phyloP scores from a whole-genome alignment of 2,113 vertebrate genomes.

The Copsychus sechellarum region DNA sequence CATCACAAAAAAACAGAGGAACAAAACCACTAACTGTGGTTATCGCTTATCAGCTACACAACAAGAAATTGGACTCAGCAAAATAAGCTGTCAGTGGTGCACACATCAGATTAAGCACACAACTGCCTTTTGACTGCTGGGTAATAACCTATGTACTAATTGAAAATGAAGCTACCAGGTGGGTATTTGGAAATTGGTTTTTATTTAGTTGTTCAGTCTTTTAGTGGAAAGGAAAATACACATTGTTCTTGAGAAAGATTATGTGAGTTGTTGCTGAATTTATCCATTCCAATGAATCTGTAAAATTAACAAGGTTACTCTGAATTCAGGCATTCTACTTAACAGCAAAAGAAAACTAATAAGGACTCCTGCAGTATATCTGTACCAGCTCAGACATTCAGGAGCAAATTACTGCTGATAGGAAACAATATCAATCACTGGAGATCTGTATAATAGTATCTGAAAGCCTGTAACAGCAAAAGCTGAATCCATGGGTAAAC shows the following conservation, averaged over 20 bases:
- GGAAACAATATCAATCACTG: neutral
- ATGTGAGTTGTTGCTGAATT: neutral
- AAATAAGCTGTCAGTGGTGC: neutral
- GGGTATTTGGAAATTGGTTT: neutral
- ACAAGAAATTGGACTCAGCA: slow-evolving; percentile 23
- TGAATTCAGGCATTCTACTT: neutral
- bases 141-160: neutral
- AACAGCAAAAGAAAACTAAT: neutral
- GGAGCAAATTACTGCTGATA: neutral
- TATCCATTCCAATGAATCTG: neutral
- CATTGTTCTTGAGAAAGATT: neutral
- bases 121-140: neutral
- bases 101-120: neutral
- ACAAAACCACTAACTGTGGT: slow-evolving; percentile 4
- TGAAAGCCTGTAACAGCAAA: neutral
- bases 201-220: neutral
- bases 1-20: neutral
- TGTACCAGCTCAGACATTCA: neutral
- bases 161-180: neutral
- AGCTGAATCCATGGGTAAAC: neutral
- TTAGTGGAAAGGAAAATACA: neutral
- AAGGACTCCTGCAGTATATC: neutral
- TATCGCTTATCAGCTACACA: slow-evolving; percentile 14
- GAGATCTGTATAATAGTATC: neutral
- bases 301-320: neutral